Evolutionary conservation across 2,797 vertebrate species (phyloP).

Genomic region (Protosalanx chinensis): DNA sequence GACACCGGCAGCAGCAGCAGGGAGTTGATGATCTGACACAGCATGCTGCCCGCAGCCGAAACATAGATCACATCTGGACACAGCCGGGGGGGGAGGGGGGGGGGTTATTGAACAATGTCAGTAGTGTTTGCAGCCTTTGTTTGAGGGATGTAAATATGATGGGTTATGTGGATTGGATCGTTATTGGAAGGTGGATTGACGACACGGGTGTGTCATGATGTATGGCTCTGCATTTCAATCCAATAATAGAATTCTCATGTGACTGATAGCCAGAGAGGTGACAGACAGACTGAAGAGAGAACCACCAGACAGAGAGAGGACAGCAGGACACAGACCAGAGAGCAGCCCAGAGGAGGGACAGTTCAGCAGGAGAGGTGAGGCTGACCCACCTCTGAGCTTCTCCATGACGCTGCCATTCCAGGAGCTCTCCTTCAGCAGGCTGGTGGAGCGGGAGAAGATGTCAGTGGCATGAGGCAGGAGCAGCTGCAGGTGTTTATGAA

Average conservation of each 20-base stretch:
- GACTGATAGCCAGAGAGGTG: background rate
- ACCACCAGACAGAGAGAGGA: background rate
- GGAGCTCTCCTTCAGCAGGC: conserved; percentile 89
- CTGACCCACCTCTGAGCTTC: conserved; percentile 84
- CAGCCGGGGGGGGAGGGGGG: background rate
- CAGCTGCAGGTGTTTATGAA: conserved; percentile 96
- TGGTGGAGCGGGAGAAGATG: conserved; percentile 90
- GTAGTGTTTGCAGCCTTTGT: background rate
- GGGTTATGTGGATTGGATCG: background rate
- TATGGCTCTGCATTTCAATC: background rate
- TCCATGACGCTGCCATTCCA: conserved; percentile 92
- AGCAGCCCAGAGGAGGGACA: background rate
- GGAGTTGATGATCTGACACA: conserved; percentile 93
- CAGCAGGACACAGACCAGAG: background rate
- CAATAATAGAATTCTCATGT: too few relatives aligned
- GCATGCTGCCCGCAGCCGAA: conserved; percentile 95
- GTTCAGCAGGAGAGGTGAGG: background rate
- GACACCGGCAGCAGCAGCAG: conserved; percentile 89
- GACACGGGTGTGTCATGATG: background rate
- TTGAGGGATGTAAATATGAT: background rate
- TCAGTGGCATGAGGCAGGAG: conserved; percentile 93
- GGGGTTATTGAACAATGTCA: background rate
- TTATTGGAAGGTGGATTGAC: background rate
- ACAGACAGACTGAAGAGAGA: background rate
- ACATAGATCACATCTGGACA: conserved; percentile 89